A percentile compares a stretch with the other conserved stretches of the same genome.
These are phyloP conservation scores for Brachionus calyciflorus DNA, from an alignment of 1,140 invertebrate species.

Conservation along the genomic window DNA sequence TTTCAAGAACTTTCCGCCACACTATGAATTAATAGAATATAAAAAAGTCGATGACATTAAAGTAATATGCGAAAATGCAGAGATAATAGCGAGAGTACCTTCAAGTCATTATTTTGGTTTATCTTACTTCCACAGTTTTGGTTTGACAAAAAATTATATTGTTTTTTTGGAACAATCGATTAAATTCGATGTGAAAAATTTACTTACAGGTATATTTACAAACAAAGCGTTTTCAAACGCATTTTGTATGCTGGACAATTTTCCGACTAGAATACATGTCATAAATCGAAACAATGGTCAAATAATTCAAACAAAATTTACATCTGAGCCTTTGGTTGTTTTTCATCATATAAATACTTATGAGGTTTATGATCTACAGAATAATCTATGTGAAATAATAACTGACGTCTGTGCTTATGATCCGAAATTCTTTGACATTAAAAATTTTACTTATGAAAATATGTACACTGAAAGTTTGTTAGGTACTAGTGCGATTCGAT, in stretches of 20 bases:
- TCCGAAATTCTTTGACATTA: slow-evolving; percentile 27
- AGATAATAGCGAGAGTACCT: slow-evolving; percentile 66
- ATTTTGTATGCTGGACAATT: slow-evolving; percentile 32
- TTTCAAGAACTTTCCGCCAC: not conserved
- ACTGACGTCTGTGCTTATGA: slow-evolving; percentile 41
- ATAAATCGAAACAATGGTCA: slow-evolving; percentile 61
- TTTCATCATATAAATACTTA: slow-evolving; percentile 85
- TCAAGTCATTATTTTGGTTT: slow-evolving; percentile 74
- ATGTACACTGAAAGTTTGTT: slow-evolving; percentile 3
- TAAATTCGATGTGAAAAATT: slow-evolving; percentile 67
- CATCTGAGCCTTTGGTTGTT: slow-evolving; percentile 75
- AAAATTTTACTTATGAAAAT: slow-evolving; percentile 45
- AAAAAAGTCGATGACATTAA: not conserved
- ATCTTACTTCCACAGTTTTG: slow-evolving; percentile 84
- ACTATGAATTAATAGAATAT: slow-evolving; percentile 3
- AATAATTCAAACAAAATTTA: slow-evolving; percentile 64
- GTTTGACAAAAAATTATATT: slow-evolving; percentile 77
- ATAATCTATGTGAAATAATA: not conserved
- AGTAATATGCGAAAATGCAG: slow-evolving; percentile 48
- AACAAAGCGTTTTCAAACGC: slow-evolving; percentile 5
- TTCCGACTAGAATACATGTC: slow-evolving; percentile 60
- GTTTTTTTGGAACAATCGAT: slow-evolving; percentile 79
- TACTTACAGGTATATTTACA: slow-evolving; percentile 58
- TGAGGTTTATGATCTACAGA: slow-evolving; percentile 59
- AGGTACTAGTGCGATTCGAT: not conserved